Evolutionary conservation across 2,113 vertebrate genomes (phyloP), one percentile per base, ranked within the genome.

Genomic region (Gasterosteus aculeatus): DNA sequence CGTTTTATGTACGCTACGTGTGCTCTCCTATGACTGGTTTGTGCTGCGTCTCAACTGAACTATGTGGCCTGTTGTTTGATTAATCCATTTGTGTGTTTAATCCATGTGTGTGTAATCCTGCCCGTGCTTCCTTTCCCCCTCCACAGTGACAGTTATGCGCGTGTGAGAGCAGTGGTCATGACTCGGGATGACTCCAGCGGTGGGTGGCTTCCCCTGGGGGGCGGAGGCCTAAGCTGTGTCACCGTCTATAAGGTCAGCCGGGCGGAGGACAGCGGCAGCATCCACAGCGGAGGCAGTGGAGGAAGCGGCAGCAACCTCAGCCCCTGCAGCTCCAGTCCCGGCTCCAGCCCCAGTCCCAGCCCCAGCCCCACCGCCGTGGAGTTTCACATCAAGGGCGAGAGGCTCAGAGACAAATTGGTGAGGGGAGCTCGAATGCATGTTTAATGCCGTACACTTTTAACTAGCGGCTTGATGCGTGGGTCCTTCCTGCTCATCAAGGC

Each of bases 151-250:
- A 99, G 97, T 97, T 99, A 98, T 95, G 98, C 97, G 91, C 96
- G 96, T 92, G 98, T 99, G 95, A 95, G 98, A 98, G 98, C 98
- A 95, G 98, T 99, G 97, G 98, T 99, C 95, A 98, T 99, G 98
- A 98, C 97, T 94, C 96, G 98, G 91, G 98, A 99, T 96, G 98
- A 99, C 96, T 99, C 98, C 91, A 99, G 97, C 83, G 97, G 97
- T 85, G 98, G 98, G 92, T 99, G 98, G 98, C 94, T 99, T 90
- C 96, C 97, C 86, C 95, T 98, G 82, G 97, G 94, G 88, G 96
- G 97, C 65, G 97, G 97, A 89, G 98, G 98, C 85, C 96, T 99
- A 78, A 99, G 98, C 95, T 97, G 95, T 87, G 96, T 99, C 94
- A 97, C 96, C 61, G 95, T 99, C 93, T 97, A 97, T 94, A 98